Evolutionary conservation across 2,113 vertebrate genomes (phyloP), one percentile per base, ranked within the genome.

Genomic region (Eira barbara): DNA sequence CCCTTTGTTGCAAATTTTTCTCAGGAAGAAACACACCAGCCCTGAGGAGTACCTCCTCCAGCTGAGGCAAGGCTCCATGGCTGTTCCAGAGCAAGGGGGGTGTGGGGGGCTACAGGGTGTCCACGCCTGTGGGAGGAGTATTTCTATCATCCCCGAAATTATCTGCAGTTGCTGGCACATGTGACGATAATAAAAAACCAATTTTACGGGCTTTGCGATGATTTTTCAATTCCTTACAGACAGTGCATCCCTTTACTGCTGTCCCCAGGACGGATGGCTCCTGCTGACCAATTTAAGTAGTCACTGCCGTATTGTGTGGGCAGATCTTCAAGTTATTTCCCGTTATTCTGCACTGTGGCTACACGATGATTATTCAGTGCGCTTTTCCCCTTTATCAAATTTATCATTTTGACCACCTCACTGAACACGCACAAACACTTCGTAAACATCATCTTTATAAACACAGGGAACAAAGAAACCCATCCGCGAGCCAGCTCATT

Each of bases 201-300:
- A 65, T 93, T 71, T 65, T 90, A 83, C 25, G 6, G 45, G 29
- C 4, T 88, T 84, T 73, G 49, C 4, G 4, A 39, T 36, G 73
- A 39, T 78, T 94, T 95, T 84, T 49, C 63, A 88, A 57, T 91
- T 94, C 34, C 79, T 39, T 79, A 18, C 18, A 86, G 27, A 93
- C 3, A 80, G 13, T 52, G 7, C 1, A 31, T 49, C 52, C 7
- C 65, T 31, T 34, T 67, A n/a, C 47, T 94, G 34, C 12, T 20
- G 15, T 82, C 20, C 49, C 31, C 12, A 1, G 15, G 21, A 79
- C 31, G 79, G 20, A 61, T 1, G 14, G 14, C 21, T 47, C 39
- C 65, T 25, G 23, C 2, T 52, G 39, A 23, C 36, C 55, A 47
- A 3, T 10, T 57, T 57, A 78, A 86, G 25, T 4, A 42, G 39